Percentiles rank a stretch among this genome's conserved stretches.
These are phyloP conservation scores for Phyllostomus hastatus DNA, from an alignment of 2,113 vertebrate genomes.

Conservation along the genomic window DNA sequence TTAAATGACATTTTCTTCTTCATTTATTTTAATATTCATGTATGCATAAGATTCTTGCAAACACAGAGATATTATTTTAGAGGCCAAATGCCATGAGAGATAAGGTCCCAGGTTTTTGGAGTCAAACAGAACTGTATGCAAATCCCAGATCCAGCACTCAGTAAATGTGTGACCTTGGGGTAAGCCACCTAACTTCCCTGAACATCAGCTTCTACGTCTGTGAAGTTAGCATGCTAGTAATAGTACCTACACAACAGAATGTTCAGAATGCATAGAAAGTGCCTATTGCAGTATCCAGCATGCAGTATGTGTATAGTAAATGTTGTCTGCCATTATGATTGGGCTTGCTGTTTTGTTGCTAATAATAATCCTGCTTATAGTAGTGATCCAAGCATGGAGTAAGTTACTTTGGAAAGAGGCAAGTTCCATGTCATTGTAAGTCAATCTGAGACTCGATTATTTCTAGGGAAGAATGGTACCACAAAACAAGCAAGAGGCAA, in stretches of 20 bases:
- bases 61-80: neutral
- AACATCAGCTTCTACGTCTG: neutral
- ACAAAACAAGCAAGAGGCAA: constrained; percentile 18
- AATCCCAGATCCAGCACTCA: neutral
- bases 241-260: neutral
- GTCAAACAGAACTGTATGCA: neutral
- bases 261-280: neutral
- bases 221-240: neutral
- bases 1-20: constrained; percentile 34
- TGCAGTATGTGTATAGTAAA: neutral
- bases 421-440: neutral
- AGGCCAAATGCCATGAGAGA: neutral
- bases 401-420: neutral
- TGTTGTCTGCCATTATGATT: neutral
- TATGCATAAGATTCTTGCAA: neutral
- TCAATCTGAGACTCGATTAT: neutral
- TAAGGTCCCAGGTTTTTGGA: constrained; percentile 8
- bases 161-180: neutral
- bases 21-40: constrained; percentile 35
- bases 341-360: constrained; percentile 9
- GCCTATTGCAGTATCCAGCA: neutral
- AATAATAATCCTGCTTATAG: neutral
- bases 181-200: neutral
- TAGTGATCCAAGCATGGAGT: neutral
- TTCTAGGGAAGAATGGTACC: neutral